These are phyloP conservation scores for Pyralis farinalis DNA, from an alignment of 2,888 invertebrate genomes.

Conservation along the genomic window DNA sequence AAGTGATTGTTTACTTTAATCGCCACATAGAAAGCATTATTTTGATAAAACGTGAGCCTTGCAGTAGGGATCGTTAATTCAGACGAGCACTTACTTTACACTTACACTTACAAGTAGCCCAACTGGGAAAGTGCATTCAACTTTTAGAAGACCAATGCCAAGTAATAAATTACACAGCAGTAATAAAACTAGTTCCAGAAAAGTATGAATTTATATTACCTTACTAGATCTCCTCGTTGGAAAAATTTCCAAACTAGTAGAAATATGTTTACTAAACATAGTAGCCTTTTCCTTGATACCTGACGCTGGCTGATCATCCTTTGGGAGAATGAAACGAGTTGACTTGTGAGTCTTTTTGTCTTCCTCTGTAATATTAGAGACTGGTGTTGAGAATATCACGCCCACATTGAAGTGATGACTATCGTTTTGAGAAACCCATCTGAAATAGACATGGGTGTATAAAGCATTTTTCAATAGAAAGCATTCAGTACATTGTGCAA, in stretches of 20 bases:
- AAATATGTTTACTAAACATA: constrained; percentile 67
- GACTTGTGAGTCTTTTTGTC: constrained; percentile 72
- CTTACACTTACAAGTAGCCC: no score
- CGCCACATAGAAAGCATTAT: no score
- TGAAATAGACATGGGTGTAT: constrained; percentile 28
- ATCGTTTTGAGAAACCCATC: constrained; percentile 83
- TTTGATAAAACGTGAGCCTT: no score
- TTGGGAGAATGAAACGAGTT: constrained; percentile 83
- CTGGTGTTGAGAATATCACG: constrained; percentile 91
- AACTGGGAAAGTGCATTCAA: no score
- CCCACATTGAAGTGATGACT: constrained; percentile 81
- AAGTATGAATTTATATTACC: constrained; percentile 38
- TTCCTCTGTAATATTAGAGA: constrained; percentile 63
- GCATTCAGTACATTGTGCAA: no score
- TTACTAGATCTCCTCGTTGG: constrained; percentile 70
- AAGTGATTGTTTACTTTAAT: no score
- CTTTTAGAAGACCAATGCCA: no score
- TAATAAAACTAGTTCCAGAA: no score
- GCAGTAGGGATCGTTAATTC: no score
- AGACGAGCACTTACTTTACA: no score
- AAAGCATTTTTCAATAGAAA: no score
- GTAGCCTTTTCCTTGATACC: constrained; percentile 62
- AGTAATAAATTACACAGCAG: no score
- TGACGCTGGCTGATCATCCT: constrained; percentile 59
- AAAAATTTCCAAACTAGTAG: constrained; percentile 75